These are phyloP conservation scores for Mythimna lalbum DNA, from an alignment of 2,888 invertebrate species.

Conservation along the genomic window DNA sequence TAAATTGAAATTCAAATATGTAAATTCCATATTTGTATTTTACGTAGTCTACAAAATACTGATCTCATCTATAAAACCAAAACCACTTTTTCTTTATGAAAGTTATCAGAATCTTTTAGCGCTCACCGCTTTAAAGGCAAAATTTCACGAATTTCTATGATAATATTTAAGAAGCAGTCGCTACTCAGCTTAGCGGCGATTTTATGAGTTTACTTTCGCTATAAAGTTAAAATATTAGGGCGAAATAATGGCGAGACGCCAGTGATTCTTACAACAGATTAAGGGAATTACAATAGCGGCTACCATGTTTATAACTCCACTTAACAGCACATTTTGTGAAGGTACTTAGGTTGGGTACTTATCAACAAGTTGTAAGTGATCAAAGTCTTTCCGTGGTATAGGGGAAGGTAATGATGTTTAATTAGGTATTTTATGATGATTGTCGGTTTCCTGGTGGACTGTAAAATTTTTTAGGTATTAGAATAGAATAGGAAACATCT, in stretches of 20 bases:
- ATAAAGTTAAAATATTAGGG: slow-evolving; percentile 53
- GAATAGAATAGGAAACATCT: too few relatives aligned
- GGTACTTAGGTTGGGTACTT: slow-evolving; percentile 1
- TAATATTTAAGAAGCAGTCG: slow-evolving; percentile 20
- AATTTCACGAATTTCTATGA: slow-evolving; percentile 21
- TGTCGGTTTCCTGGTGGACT: too few relatives aligned
- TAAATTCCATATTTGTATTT: slow-evolving; percentile 10
- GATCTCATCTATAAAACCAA: slow-evolving; percentile 18
- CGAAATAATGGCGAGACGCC: slow-evolving; percentile 27
- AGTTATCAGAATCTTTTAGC: slow-evolving; percentile 31
- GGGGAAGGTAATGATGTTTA: too few relatives aligned
- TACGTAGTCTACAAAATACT: slow-evolving; percentile 10
- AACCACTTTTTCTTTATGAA: slow-evolving; percentile 27
- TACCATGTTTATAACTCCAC: slow-evolving; percentile 29
- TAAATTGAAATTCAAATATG: background rate
- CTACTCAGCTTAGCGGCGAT: slow-evolving; percentile 22
- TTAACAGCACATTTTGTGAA: slow-evolving; percentile 21
- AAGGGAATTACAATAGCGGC: background rate
- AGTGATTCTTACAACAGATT: slow-evolving; percentile 43
- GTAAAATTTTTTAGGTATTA: too few relatives aligned
- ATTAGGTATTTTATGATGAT: too few relatives aligned
- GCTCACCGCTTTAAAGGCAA: slow-evolving; percentile 19
- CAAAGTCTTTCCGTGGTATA: too few relatives aligned
- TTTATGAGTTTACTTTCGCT: slow-evolving; percentile 51
- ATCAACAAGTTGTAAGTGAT: background rate